Percentiles rank a stretch among this genome's conserved stretches.
Conservation (phyloP, 1,140 invertebrate species). For the Araneus ventricosus region DNA sequence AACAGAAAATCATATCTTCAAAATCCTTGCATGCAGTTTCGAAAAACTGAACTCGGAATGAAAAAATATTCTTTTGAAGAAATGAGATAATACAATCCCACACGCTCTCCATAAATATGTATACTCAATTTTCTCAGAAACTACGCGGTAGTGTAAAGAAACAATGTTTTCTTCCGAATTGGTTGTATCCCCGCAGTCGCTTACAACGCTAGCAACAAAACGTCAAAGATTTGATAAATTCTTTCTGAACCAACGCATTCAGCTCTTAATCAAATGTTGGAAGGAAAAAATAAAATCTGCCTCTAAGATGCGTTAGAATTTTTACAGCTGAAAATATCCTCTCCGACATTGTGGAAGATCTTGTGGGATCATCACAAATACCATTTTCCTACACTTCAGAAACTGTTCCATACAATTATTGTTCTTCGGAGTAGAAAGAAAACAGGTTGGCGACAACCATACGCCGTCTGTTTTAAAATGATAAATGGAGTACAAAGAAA, state of each 20-base stretch:
- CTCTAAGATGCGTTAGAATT: not conserved
- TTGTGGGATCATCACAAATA: not conserved
- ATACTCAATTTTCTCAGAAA: not conserved
- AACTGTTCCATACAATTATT: conserved; percentile 2
- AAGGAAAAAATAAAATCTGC: not conserved
- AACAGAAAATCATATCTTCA: not conserved
- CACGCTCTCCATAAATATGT: not conserved
- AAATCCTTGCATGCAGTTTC: too few species aligned
- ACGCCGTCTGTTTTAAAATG: conserved; percentile 9
- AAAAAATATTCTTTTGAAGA: not conserved
- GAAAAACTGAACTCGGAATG: too few species aligned
- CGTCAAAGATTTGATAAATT: conserved; percentile 24
- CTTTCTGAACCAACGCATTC: not conserved
- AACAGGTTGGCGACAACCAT: not conserved
- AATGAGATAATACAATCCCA: not conserved
- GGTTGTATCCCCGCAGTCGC: not conserved
- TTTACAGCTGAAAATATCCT: not conserved
- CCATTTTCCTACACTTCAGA: not conserved
- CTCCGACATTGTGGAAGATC: not conserved
- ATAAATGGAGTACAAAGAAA: not conserved
- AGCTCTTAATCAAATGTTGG: not conserved
- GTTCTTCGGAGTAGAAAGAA: not conserved
- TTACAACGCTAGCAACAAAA: not conserved
- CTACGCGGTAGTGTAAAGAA: not conserved
- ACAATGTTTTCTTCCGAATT: not conserved